These are phyloP conservation scores for Seira ritae DNA, from an alignment of 2,888 invertebrate genomes.

Conservation along the genomic window DNA sequence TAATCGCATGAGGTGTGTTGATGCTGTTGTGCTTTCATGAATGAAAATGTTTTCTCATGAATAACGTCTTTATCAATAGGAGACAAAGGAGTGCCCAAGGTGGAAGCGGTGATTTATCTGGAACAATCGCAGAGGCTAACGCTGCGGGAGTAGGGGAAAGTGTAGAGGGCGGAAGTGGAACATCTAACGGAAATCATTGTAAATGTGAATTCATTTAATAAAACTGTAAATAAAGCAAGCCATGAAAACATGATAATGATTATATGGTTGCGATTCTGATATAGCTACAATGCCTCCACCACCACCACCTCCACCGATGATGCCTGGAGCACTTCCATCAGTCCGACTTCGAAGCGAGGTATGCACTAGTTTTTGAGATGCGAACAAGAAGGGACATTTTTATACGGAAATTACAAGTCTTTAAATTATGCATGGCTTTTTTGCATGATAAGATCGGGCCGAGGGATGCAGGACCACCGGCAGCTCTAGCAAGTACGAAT, in stretches of 20 bases:
- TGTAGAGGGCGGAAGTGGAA: background rate
- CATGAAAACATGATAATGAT: too few species aligned
- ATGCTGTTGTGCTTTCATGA: too few species aligned
- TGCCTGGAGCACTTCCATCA: slow-evolving; percentile 78
- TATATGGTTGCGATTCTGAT: too few species aligned
- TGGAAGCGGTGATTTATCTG: slow-evolving; percentile 41
- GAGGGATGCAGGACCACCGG: slow-evolving; percentile 81
- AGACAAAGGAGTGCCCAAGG: slow-evolving; percentile 60
- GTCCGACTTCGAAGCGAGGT: slow-evolving; percentile 78
- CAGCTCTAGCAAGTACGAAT: slow-evolving; percentile 90
- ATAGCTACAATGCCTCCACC: slow-evolving; percentile 76
- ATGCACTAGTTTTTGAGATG: slow-evolving; percentile 50
- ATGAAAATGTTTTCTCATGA: slow-evolving; percentile 17
- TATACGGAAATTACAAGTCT: background rate
- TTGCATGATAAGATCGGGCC: slow-evolving; percentile 68
- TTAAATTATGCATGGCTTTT: background rate
- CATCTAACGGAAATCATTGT: slow-evolving; percentile 43
- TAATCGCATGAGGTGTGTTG: too few species aligned
- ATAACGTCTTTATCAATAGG: slow-evolving; percentile 13
- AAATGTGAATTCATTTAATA: background rate
- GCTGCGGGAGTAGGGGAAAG: slow-evolving; percentile 31
- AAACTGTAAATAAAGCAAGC: too few species aligned
- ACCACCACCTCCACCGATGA: slow-evolving; percentile 78
- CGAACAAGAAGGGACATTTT: too few species aligned
- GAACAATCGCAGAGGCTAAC: background rate